Percentiles rank a stretch among this genome's conserved stretches.
phyloP scores from a whole-genome alignment of 2,888 invertebrate species.

The Amiota mariae region DNA sequence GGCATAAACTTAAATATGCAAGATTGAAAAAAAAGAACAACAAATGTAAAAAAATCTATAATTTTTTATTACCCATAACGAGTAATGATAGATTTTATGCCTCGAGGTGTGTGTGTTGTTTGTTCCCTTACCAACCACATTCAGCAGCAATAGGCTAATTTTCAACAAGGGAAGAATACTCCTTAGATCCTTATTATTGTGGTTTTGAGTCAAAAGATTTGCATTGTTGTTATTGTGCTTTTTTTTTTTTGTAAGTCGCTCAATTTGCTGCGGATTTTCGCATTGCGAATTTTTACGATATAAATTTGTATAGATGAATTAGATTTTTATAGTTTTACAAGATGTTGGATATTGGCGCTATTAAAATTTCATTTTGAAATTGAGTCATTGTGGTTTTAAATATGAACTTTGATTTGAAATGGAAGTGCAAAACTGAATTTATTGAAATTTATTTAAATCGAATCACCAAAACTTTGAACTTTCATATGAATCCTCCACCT shows the following conservation, averaged over 20 bases:
- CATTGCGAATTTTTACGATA: conserved; percentile 58
- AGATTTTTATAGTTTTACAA: conserved; percentile 65
- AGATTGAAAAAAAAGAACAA: conserved; percentile 39
- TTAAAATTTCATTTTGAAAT: conserved; percentile 54
- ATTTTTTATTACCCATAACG: conserved; percentile 57
- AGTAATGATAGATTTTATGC: conserved; percentile 35
- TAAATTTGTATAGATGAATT: conserved; percentile 60
- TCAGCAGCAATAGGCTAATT: conserved; percentile 23
- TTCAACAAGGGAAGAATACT: background rate
- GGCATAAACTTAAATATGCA: conserved; percentile 63
- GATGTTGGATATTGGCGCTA: conserved; percentile 56
- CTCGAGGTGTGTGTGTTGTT: conserved; percentile 38
- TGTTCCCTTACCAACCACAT: background rate
- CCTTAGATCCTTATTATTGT: background rate
- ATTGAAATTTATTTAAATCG: too few species aligned
- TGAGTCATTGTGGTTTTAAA: conserved; percentile 21
- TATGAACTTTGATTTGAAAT: too few species aligned
- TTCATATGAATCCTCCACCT: too few species aligned
- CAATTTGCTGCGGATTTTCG: conserved; percentile 61
- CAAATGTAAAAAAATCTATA: conserved; percentile 55
- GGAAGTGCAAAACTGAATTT: too few species aligned
- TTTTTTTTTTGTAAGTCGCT: conserved; percentile 16
- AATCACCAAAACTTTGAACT: too few species aligned
- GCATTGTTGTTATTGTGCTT: background rate
- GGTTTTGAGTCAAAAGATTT: too few species aligned